Percentiles rank a stretch among this genome's conserved stretches.
phyloP scores from a whole-genome alignment of 2,797 vertebrate genomes.

The Tarsius wallacei region DNA sequence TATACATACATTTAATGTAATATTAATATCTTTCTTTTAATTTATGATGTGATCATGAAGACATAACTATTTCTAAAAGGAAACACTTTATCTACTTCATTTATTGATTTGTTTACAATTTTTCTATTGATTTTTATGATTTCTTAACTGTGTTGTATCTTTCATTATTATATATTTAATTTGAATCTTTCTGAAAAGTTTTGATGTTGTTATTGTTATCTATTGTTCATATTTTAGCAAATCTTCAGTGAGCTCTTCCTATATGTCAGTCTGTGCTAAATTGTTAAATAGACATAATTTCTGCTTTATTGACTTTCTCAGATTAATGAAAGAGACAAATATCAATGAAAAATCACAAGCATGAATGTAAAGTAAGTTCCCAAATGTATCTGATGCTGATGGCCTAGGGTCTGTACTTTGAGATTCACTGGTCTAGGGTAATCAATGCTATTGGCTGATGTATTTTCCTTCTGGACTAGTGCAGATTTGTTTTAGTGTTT shows the following conservation, averaged over 20 bases:
- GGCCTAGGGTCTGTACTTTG: background rate
- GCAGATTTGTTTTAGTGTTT: background rate
- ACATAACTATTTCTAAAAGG: background rate
- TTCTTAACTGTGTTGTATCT: background rate
- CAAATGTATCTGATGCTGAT: background rate
- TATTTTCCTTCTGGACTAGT: background rate
- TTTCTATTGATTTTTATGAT: background rate
- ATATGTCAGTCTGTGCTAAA: background rate
- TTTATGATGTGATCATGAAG: background rate
- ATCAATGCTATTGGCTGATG: background rate
- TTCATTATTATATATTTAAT: background rate
- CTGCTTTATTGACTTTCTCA: background rate
- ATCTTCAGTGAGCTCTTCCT: background rate
- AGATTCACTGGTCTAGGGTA: background rate
- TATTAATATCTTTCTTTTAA: background rate
- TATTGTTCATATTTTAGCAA: background rate
- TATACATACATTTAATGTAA: background rate
- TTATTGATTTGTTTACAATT: conserved; percentile 6
- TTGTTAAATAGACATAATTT: background rate
- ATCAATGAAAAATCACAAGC: background rate
- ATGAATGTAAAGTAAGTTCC: background rate
- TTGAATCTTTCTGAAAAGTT: conserved; percentile 12
- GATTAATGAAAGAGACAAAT: background rate
- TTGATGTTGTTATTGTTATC: background rate
- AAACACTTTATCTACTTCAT: conserved; percentile 26